phyloP scores from a whole-genome alignment of 2,888 invertebrate species.

The Sinopyrophorus schimmeli region DNA sequence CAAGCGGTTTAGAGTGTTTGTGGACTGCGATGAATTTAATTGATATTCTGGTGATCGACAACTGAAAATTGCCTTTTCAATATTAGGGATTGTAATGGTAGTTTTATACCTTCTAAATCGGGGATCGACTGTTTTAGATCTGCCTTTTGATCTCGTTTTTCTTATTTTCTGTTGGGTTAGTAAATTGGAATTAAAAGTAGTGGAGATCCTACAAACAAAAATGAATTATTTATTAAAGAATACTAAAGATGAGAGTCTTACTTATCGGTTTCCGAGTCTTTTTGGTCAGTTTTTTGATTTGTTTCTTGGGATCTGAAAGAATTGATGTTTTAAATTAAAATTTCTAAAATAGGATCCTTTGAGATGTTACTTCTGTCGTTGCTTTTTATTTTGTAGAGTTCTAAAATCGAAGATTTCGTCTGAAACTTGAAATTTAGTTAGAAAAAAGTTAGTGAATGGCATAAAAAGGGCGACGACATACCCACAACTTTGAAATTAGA shows the following conservation, averaged over 20 bases:
- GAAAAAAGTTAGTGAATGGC: no score
- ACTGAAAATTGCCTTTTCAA: neutral
- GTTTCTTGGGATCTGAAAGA: no score
- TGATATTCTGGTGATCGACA: neutral
- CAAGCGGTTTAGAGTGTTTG: no score
- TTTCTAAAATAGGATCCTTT: no score
- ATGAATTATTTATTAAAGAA: no score
- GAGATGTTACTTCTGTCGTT: no score
- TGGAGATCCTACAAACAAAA: no score
- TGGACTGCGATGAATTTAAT: constrained; percentile 5
- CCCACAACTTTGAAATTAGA: constrained; percentile 6
- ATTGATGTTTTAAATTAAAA: no score
- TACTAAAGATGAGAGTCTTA: no score
- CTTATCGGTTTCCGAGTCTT: no score
- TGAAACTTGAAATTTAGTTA: constrained; percentile 7
- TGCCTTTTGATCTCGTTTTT: neutral
- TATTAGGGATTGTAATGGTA: neutral
- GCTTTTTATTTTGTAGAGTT: constrained; percentile 1
- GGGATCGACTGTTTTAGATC: constrained; percentile 14
- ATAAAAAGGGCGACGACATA: neutral
- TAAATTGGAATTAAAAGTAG: no score
- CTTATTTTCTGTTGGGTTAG: neutral
- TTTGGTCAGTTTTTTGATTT: no score
- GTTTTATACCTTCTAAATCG: constrained; percentile 14
- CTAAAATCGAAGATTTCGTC: constrained; percentile 15